These are phyloP conservation scores for Diogma glabrata DNA, from an alignment of 2,888 invertebrate genomes.

Conservation along the genomic window DNA sequence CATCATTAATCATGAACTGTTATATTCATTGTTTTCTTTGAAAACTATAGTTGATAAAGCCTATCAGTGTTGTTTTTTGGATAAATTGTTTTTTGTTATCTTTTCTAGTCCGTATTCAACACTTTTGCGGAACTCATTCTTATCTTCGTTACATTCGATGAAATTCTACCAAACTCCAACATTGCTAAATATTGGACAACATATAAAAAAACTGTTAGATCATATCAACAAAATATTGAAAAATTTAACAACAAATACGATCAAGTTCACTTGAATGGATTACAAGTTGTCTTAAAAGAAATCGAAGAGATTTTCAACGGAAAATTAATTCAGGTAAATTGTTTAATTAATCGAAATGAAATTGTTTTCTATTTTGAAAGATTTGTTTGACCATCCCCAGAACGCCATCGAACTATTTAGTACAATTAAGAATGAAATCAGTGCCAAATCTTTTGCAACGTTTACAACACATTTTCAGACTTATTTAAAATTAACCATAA, in stretches of 20 bases:
- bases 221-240: constrained; percentile 50
- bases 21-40: too few species aligned
- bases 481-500: constrained; percentile 23
- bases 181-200: constrained; percentile 56
- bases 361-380: not conserved
- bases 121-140: constrained; percentile 54
- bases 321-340: constrained; percentile 52
- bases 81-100: too few species aligned
- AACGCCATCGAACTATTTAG: constrained; percentile 24
- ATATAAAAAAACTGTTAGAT: constrained; percentile 62
- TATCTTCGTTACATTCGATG: constrained; percentile 47
- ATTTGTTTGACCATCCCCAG: constrained; percentile 17
- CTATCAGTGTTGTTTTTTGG: not conserved
- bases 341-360: constrained; percentile 9
- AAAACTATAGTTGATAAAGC: not conserved
- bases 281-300: constrained; percentile 58
- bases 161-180: constrained; percentile 27
- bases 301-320: constrained; percentile 38
- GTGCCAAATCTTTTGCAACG: constrained; percentile 22
- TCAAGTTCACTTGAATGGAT: constrained; percentile 40
- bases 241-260: constrained; percentile 47
- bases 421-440: constrained; percentile 24
- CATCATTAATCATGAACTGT: too few species aligned
- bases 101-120: constrained; percentile 32
- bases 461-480: constrained; percentile 31